Percentiles rank a stretch among this genome's conserved stretches.
Conservation (phyloP, 30 jellyfish, hydroid and myxozoan genomes). For the Chrysaora quinquecirrha region DNA sequence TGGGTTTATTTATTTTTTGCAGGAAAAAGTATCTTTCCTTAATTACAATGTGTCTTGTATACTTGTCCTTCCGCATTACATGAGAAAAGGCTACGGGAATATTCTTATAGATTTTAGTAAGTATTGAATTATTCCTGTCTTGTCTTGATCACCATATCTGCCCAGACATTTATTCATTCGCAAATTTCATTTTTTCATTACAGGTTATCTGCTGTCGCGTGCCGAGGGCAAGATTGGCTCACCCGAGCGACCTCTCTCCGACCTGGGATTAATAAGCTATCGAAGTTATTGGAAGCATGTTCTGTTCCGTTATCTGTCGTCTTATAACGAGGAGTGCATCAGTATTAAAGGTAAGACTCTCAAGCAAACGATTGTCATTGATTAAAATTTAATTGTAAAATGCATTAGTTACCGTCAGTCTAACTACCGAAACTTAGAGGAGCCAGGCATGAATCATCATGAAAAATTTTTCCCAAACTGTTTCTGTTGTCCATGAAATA, state of each 20-base stretch:
- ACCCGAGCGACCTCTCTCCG: conserved; percentile 97
- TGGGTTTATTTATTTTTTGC: not conserved
- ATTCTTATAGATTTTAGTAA: conserved; percentile 90
- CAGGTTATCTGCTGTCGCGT: conserved; percentile 89
- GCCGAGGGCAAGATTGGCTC: conserved; percentile 92
- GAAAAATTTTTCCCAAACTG: too few relatives aligned
- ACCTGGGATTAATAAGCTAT: conserved; percentile 87
- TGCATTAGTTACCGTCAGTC: too few relatives aligned
- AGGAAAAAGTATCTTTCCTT: conserved; percentile 86
- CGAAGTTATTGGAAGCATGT: conserved; percentile 86
- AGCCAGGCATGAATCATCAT: too few relatives aligned
- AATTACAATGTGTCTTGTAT: conserved; percentile 87
- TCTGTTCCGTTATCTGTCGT: conserved; percentile 61
- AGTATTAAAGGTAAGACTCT: conserved; percentile 88
- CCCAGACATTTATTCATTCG: too few relatives aligned
- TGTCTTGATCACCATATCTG: too few relatives aligned
- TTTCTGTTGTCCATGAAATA: too few relatives aligned
- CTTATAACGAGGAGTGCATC: conserved; percentile 56
- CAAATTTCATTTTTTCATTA: too few relatives aligned
- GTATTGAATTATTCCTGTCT: too few relatives aligned
- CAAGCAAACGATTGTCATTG: too few relatives aligned
- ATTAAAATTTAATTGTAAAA: too few relatives aligned
- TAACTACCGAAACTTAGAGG: too few relatives aligned
- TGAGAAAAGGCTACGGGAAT: conserved; percentile 89
- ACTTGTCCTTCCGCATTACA: conserved; percentile 81